Conservation (phyloP, 2,113 vertebrate species). For the Archocentrus centrarchus region DNA sequence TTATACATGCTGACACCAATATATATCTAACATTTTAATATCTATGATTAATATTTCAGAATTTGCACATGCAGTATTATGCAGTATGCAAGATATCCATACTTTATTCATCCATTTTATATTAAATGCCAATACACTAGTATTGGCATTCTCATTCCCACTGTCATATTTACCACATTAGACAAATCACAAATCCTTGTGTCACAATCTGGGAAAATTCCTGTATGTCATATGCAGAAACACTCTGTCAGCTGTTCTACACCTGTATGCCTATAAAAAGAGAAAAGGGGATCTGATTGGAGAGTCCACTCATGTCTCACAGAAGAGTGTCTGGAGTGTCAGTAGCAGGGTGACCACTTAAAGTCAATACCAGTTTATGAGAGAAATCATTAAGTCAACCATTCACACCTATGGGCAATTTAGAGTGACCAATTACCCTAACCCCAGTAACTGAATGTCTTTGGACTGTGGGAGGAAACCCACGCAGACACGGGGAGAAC, state of each 20-base stretch:
- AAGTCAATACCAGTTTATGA: background rate
- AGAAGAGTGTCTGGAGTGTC: slow-evolving; percentile 9
- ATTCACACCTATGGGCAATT: no score
- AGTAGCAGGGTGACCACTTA: background rate
- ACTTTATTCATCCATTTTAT: background rate
- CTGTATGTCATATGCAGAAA: background rate
- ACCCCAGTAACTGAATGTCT: no score
- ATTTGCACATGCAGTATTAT: background rate
- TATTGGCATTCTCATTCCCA: background rate
- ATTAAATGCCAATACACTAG: background rate
- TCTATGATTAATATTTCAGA: background rate
- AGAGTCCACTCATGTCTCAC: slow-evolving; percentile 18
- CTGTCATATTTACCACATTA: background rate
- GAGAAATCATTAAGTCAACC: background rate
- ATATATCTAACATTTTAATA: slow-evolving; percentile 4
- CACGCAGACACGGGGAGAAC: no score
- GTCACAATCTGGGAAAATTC: background rate
- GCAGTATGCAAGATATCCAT: background rate
- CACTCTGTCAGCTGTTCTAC: slow-evolving; percentile 19
- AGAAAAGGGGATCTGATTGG: slow-evolving; percentile 31
- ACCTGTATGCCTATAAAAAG: slow-evolving; percentile 22
- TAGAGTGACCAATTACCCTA: no score
- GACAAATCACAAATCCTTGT: background rate
- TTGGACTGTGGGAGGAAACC: no score
- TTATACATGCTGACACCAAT: background rate